Evolutionary conservation across 2,888 invertebrate species (phyloP), one percentile per base, ranked within the genome.

Genomic region (Melitaea athalia): DNA sequence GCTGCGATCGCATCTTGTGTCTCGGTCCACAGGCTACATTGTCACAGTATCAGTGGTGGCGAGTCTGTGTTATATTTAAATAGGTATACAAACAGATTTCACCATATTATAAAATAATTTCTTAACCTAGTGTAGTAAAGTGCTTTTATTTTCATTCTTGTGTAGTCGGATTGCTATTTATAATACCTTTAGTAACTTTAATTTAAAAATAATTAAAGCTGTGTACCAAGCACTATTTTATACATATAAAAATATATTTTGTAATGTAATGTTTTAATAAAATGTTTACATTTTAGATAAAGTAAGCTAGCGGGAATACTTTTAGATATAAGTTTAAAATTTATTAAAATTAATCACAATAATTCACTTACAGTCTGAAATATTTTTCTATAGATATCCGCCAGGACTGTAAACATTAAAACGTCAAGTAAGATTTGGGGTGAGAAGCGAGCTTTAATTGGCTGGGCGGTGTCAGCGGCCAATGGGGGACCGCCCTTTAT

Each of bases 1-100:
- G 90, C 77, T 81, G 91, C 84, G 89, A 91, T 91, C 94, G 94
- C 94, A 94, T 94, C 94, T 94, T 94, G 94, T 94, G 85, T 86
- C 87, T 87, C 89, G 79, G 92, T 92, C 92, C 86, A 91, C 90
- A 92, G 92, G 92, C 91, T 92, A 92, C 87, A 86, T 92, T 91
- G 92, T 92, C 92, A 92, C 85, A 84, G 85, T 84, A 86, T 85
- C 84, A 82, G 83, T 81, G 84, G 85, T 82, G 80, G 80, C 80
- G 85, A 85, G 83, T 85, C 85, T 85, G 84, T 87, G 84, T 87
- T 84, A 86, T 86, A 82, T 82, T 81, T 80, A 78, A 82, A 83
- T 79, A 82, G 33, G 2, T 84, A 14, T 49, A 49, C n/a, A n/a
- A 49, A 49, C 47, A n/a, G 47, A 49, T 49, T n/a, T 49, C n/a